Percentiles rank a stretch among this genome's conserved stretches.
Conservation (phyloP, 1,140 invertebrate species). For the Scaptomyza hsui region DNA sequence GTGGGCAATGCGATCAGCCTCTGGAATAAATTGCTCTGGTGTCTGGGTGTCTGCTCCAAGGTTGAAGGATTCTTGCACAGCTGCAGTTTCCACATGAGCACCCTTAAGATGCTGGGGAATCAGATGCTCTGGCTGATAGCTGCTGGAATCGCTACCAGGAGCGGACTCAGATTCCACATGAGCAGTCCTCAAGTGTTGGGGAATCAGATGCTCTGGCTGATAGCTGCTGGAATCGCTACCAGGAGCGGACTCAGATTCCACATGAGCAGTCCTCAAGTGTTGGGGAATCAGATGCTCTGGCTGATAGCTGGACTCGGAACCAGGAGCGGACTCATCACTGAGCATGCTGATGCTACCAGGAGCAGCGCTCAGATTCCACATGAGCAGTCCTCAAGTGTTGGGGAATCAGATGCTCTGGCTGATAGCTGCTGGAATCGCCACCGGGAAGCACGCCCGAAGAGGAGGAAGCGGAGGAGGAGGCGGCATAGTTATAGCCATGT, state of each 20-base stretch:
- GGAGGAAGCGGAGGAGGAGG: slow-evolving; percentile 3
- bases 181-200: slow-evolving; percentile 8
- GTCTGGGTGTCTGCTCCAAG: slow-evolving; percentile 41
- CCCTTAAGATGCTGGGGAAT: slow-evolving; percentile 9
- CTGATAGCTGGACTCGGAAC: slow-evolving; percentile 41
- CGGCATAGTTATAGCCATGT: slow-evolving; percentile 51
- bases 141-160: slow-evolving; percentile 43
- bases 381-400: slow-evolving; percentile 1
- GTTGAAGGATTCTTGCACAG: slow-evolving; percentile 8
- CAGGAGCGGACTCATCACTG: slow-evolving; percentile 17
- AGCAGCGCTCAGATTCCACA: not conserved
- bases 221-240: slow-evolving; percentile 41
- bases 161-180: not conserved
- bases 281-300: slow-evolving; percentile 34
- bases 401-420: slow-evolving; percentile 37
- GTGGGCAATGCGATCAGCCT: slow-evolving; percentile 43
- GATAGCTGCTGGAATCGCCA: slow-evolving; percentile 19
- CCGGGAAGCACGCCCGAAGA: slow-evolving; percentile 1
- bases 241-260: slow-evolving; percentile 3
- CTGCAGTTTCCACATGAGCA: not conserved
- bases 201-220: slow-evolving; percentile 38
- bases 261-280: not conserved
- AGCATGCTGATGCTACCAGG: slow-evolving; percentile 25
- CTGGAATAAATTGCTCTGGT: slow-evolving; percentile 31
- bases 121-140: slow-evolving; percentile 50